Conservation (phyloP, 2,113 vertebrate genomes). For the Lycocorax pyrrhopterus region DNA sequence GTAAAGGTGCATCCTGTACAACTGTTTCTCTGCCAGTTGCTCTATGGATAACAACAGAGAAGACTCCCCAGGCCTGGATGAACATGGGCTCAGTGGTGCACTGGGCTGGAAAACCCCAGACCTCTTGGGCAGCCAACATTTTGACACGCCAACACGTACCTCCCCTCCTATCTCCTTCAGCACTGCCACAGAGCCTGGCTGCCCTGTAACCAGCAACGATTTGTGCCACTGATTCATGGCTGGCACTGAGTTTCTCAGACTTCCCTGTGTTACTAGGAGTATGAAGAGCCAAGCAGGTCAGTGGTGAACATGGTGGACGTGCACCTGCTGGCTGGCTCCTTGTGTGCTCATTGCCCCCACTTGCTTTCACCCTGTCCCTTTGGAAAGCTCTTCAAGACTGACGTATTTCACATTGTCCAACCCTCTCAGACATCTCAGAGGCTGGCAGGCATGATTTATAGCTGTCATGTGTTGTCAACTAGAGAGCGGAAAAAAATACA, state of each 20-base stretch:
- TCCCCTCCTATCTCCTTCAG: background rate
- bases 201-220: background rate
- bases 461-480: background rate
- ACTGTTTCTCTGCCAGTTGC: background rate
- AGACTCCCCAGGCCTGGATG: rapidly evolving
- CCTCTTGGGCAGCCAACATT: background rate
- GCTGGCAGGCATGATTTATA: constrained; percentile 5
- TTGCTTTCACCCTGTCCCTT: background rate
- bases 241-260: background rate
- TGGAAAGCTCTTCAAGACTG: background rate
- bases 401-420: background rate
- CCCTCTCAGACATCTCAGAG: background rate
- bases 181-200: rapidly evolving
- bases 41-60: background rate
- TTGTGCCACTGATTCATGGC: rapidly evolving
- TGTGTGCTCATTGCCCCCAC: background rate
- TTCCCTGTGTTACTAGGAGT: background rate
- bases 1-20: background rate
- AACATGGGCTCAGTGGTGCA: rapidly evolving
- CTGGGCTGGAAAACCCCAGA: background rate
- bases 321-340: background rate
- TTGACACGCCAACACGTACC: rapidly evolving
- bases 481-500: background rate
- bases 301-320: rapidly evolving
- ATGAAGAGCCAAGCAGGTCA: background rate